phyloP scores from a whole-genome alignment of 2,888 invertebrate genomes.

The Helicoverpa assulta region DNA sequence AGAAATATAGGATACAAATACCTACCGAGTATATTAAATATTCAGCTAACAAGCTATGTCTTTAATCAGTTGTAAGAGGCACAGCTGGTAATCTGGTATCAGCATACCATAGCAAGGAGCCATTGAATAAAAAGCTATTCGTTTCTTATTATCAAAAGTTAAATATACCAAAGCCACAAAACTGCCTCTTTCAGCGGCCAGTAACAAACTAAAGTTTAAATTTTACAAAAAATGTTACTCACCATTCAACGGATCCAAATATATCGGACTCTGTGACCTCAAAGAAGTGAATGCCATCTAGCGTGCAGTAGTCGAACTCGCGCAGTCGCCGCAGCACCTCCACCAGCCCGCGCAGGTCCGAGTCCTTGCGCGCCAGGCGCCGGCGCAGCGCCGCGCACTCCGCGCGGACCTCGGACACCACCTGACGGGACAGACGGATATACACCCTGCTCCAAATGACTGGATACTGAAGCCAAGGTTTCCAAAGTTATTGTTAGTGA shows the following conservation, averaged over 20 bases:
- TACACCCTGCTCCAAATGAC: neutral
- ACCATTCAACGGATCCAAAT: constrained; percentile 80
- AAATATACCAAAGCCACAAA: too few relatives aligned
- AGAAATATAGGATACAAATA: neutral
- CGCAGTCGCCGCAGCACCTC: constrained; percentile 88
- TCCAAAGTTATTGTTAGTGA: neutral
- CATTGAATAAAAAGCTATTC: too few relatives aligned
- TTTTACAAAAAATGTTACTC: constrained; percentile 55
- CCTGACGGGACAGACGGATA: constrained; percentile 66
- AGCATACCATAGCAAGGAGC: too few relatives aligned
- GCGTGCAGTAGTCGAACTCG: constrained; percentile 86
- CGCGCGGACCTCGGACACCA: constrained; percentile 77
- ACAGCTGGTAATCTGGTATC: too few relatives aligned
- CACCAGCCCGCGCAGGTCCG: constrained; percentile 88
- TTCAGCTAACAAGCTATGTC: too few relatives aligned
- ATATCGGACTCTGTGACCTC: constrained; percentile 87
- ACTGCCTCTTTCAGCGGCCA: too few relatives aligned
- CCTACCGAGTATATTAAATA: neutral
- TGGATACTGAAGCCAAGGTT: neutral
- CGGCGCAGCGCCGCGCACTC: constrained; percentile 79
- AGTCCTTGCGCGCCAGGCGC: constrained; percentile 84
- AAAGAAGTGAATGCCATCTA: constrained; percentile 88
- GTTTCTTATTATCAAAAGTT: too few relatives aligned
- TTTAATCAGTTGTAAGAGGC: too few relatives aligned
- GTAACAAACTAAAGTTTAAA: too few relatives aligned